Base-by-base conservation (phyloP, 2,888 invertebrate genomes). In the Eudasyphora cyanicolor region DNA sequence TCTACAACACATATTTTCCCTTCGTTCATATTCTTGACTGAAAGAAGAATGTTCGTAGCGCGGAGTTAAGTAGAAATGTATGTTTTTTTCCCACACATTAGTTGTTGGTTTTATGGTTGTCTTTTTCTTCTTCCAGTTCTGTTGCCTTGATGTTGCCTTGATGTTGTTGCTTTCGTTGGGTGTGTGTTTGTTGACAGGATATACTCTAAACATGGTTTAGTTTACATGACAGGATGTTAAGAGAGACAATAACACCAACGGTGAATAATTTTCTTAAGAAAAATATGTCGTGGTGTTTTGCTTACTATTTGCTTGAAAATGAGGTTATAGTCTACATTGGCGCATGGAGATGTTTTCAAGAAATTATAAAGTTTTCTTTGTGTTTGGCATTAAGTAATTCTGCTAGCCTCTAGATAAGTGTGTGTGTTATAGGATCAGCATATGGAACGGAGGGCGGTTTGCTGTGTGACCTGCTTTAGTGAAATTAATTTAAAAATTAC, bases 121-220 rank as follows among this genome's bases (percentile, higher is more conserved):
- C 2, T 10, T 45, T 45, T 14, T 2, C 45, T 45, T 14, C n/a
- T 45, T 45, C n/a, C n/a, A 38, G 10, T n/a, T 45, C 38, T n/a
- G n/a, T n/a, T n/a, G n/a, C n/a, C 45, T 45, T 3, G 14, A 45
- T 45, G 3, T n/a, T n/a, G n/a, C n/a, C n/a, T n/a, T n/a, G n/a
- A n/a, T n/a, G n/a, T n/a, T n/a, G 64, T 35, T 38, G 64, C 38
- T 17, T 19, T 10, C 19, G 10, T 38, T 64, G 32, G 10, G n/a
- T 32, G 57, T 24, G 5, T 10, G 21, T 21, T 24, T 2, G 24
- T 35, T 54, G 35, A 71, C 54, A 71, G 51, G 54, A 71, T 67
- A 45, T 62, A 51, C 1, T 38, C 54, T 75, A 75, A 75, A 82
- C 74, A 78, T 78, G 75, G 70, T 82, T 78, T 78, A 82, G 32